Evolutionary conservation across 2,888 invertebrate genomes (phyloP).

Genomic region (Megaustenia siamemsis): DNA sequence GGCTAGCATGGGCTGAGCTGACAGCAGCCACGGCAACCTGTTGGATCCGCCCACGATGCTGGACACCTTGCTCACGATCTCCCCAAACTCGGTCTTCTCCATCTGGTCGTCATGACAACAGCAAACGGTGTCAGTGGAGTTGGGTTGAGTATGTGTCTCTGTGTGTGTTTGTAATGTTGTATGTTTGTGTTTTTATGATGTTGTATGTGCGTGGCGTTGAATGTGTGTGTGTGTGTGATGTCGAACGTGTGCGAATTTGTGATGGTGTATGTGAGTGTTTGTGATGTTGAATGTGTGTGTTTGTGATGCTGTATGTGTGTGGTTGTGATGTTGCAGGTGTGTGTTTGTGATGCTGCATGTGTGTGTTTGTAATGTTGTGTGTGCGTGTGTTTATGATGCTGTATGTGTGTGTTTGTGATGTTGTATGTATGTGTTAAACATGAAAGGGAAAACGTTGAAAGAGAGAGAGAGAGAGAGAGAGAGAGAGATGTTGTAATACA

Average conservation of each 20-base stretch:
- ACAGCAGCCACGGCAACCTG: slow-evolving; percentile 63
- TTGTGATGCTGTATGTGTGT: too few species aligned
- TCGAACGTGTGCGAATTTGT: neutral
- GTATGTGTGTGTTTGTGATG: too few species aligned
- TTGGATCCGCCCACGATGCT: slow-evolving; percentile 55
- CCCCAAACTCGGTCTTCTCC: slow-evolving; percentile 65
- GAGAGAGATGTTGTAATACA: slow-evolving; percentile 1
- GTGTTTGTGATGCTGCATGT: too few species aligned
- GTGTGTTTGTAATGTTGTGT: too few species aligned
- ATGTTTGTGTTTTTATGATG: neutral
- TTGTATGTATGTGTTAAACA: too few species aligned
- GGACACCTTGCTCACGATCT: slow-evolving; percentile 63
- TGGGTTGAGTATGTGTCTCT: neutral
- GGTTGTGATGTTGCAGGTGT: too few species aligned
- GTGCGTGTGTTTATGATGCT: too few species aligned
- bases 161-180: neutral
- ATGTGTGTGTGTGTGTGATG: neutral
- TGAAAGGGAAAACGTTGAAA: too few species aligned
- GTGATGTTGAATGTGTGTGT: too few species aligned
- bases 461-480: neutral
- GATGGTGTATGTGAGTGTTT: too few species aligned
- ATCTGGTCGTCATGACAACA: slow-evolving; percentile 59
- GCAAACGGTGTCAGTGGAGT: neutral
- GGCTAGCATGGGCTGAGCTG: slow-evolving; percentile 61
- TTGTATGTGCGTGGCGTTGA: neutral